Evolutionary conservation across 1,140 invertebrate genomes (phyloP).

Genomic region (Drosophila funebris): DNA sequence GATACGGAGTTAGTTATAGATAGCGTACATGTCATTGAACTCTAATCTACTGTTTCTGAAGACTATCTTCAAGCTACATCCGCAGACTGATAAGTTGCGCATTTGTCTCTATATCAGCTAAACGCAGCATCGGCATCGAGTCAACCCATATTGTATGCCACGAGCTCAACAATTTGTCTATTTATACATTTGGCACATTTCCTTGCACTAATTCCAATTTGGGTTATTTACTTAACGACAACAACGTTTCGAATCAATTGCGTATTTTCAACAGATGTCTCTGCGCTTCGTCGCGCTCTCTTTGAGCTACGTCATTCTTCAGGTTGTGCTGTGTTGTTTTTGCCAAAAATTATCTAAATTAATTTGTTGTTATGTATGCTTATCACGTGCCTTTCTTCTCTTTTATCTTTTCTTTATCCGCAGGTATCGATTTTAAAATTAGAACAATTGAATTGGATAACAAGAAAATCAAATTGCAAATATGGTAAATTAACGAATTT

Average conservation of each 20-base stretch:
- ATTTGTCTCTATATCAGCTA: slow-evolving; percentile 1
- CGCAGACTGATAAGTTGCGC: slow-evolving; percentile 9
- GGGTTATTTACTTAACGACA: slow-evolving; percentile 64
- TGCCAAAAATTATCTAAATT: slow-evolving; percentile 59
- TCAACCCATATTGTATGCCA: slow-evolving; percentile 13
- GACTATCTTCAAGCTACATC: not conserved
- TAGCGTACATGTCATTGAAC: slow-evolving; percentile 9
- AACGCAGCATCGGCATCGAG: slow-evolving; percentile 2
- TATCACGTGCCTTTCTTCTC: slow-evolving; percentile 40
- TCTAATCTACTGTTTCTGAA: not conserved
- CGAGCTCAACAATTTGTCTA: slow-evolving; percentile 60
- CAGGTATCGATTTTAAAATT: slow-evolving; percentile 99
- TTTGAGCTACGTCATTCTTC: slow-evolving; percentile 3
- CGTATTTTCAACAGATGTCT: slow-evolving; percentile 54
- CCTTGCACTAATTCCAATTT: slow-evolving; percentile 61
- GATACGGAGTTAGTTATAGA: too few relatives aligned
- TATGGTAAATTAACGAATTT: slow-evolving; percentile 89
- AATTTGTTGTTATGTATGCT: slow-evolving; percentile 35
- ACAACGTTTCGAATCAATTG: slow-evolving; percentile 66
- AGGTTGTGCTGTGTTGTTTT: slow-evolving; percentile 3
- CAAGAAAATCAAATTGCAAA: slow-evolving; percentile 99
- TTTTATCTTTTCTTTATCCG: slow-evolving; percentile 77
- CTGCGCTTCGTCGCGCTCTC: slow-evolving; percentile 7
- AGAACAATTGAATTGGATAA: slow-evolving; percentile 98
- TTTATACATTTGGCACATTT: slow-evolving; percentile 73